Evolutionary conservation across 2,888 invertebrate species (phyloP).

Genomic region (Lysandra bellargus): DNA sequence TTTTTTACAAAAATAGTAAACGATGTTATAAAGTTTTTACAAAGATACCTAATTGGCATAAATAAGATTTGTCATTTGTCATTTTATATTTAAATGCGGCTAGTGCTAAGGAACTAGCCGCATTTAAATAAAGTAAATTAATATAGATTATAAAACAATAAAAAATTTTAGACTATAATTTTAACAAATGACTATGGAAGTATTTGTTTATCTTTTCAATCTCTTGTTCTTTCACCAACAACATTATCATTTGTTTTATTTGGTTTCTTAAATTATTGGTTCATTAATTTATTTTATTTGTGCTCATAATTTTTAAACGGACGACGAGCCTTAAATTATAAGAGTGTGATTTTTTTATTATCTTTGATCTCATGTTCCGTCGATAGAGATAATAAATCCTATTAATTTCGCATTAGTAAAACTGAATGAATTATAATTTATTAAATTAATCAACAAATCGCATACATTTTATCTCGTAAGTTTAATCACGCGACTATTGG

Average conservation of each 20-base stretch:
- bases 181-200: neutral
- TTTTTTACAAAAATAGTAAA: too few relatives aligned
- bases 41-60: neutral
- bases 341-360: conserved; percentile 3
- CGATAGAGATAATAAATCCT: neutral
- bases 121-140: neutral
- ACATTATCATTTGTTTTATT: conserved; percentile 21
- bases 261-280: conserved; percentile 15
- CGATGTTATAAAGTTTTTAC: neutral
- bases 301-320: neutral
- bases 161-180: neutral
- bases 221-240: conserved; percentile 23
- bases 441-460: neutral
- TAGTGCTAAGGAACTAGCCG: neutral
- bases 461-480: neutral
- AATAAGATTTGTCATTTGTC: neutral
- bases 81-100: too few relatives aligned
- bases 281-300: neutral
- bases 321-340: neutral
- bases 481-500: neutral
- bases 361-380: conserved; percentile 6
- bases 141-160: neutral
- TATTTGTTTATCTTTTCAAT: conserved; percentile 15
- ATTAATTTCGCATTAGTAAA: conserved; percentile 7
- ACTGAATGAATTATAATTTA: neutral